Base-by-base conservation (phyloP, 2,113 vertebrate genomes). In the Penelope pileata region DNA sequence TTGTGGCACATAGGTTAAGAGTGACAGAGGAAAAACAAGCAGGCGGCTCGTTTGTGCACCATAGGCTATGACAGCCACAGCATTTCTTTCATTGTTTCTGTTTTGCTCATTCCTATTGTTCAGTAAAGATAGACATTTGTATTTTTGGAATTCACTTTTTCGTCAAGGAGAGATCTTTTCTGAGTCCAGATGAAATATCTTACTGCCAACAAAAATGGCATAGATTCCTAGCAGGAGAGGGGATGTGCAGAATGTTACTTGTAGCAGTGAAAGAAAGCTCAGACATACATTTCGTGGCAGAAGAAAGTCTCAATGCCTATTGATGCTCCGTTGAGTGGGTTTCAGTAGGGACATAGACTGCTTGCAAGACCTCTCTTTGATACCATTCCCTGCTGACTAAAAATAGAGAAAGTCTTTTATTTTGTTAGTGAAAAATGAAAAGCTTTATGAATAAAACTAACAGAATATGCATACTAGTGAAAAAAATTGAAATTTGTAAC, bases 51-150 rank as follows among this genome's bases (percentile, higher is more conserved):
- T 82, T 88, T 68, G 51, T 86, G 32, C 58, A 69, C 40, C 0
- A 0, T 21, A 38, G 48, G 29, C 83, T 80, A 54, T 48, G 10
- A 17, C 36, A 70, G 51, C 29, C 62, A 51, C 40, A 51, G 34
- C 56, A 42, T 69, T 76, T 78, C 53, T 74, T 79, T 45, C 73
- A 62, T 13, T 56, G 43, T 45, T 85, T 89, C 47, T 4, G 4
- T 70, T 82, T 62, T 50, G 42, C 54, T 94, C 24, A 12, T 69
- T 91, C 51, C 43, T 76, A 36, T 91, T 88, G 66, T 95, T 93
- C 89, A 51, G 72, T 81, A 16, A 85, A 94, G 50, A 87, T 77
- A 88, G 86, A 42, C 40, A 27, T 66, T 91, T 78, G n/a, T 67
- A 42, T 91, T 77, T 27, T 76, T 81, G 78, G 54, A 26, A 54